These are phyloP conservation scores for Agelastica alni DNA, from an alignment of 2,888 invertebrate species.

Conservation along the genomic window DNA sequence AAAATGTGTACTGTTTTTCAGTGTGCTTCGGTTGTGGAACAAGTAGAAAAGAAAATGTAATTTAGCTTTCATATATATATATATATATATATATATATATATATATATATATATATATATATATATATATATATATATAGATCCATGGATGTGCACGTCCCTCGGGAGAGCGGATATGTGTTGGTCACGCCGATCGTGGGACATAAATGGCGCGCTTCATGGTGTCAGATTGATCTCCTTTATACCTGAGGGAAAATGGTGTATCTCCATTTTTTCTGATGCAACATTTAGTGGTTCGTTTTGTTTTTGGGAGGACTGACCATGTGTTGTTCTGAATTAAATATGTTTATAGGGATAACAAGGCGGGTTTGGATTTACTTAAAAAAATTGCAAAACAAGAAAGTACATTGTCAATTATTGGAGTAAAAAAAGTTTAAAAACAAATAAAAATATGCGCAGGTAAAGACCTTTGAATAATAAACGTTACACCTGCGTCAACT, in stretches of 20 bases:
- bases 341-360: constrained; percentile 6
- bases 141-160: constrained; percentile 34
- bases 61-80: constrained; percentile 33
- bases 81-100: too few species aligned
- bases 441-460: too few species aligned
- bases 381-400: too few species aligned
- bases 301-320: neutral
- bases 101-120: too few species aligned
- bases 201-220: constrained; percentile 37
- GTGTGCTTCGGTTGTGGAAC: constrained; percentile 24
- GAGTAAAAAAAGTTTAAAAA: too few species aligned
- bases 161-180: constrained; percentile 32
- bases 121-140: too few species aligned
- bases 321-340: constrained; percentile 17
- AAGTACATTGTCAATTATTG: too few species aligned
- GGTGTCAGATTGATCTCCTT: constrained; percentile 33
- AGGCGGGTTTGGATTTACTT: too few species aligned
- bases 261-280: constrained; percentile 7
- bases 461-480: too few species aligned
- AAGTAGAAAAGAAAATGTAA: constrained; percentile 31
- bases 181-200: constrained; percentile 28
- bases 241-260: constrained; percentile 22
- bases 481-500: too few species aligned
- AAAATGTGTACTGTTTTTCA: too few species aligned
- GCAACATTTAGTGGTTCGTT: constrained; percentile 13